phyloP scores from a whole-genome alignment of 2,797 vertebrate genomes.

The Pseudocheirus occidentalis region DNA sequence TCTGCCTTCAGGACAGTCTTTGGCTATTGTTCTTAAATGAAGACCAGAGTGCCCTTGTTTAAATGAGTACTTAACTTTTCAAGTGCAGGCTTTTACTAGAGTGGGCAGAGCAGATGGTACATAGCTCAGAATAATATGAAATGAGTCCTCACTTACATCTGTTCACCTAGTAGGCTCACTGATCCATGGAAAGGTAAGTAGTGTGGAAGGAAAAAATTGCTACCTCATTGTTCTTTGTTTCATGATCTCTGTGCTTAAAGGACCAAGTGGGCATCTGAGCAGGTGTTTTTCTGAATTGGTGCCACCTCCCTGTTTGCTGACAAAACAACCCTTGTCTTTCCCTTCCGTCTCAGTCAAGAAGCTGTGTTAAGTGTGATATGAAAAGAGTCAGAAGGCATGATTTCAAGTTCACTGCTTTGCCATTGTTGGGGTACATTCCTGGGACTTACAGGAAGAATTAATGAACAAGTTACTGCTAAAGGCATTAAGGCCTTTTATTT shows the following conservation, averaged over 20 bases:
- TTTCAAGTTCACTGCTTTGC: not conserved
- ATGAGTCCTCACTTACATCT: not conserved
- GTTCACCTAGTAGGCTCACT: not conserved
- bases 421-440: not conserved
- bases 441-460: not conserved
- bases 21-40: not conserved
- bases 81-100: not conserved
- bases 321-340: not conserved
- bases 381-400: not conserved
- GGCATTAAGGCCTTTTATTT: not conserved
- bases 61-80: not conserved
- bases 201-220: not conserved
- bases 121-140: not conserved
- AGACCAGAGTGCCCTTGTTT: not conserved
- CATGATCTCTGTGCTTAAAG: not conserved
- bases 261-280: not conserved
- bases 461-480: not conserved
- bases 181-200: not conserved
- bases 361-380: not conserved
- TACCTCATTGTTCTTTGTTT: not conserved
- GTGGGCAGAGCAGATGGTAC: not conserved
- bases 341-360: not conserved
- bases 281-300: not conserved
- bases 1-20: not conserved
- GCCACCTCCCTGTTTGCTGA: not conserved